These are phyloP conservation scores for Alca torda DNA, from an alignment of 2,797 vertebrate genomes.

Conservation along the genomic window DNA sequence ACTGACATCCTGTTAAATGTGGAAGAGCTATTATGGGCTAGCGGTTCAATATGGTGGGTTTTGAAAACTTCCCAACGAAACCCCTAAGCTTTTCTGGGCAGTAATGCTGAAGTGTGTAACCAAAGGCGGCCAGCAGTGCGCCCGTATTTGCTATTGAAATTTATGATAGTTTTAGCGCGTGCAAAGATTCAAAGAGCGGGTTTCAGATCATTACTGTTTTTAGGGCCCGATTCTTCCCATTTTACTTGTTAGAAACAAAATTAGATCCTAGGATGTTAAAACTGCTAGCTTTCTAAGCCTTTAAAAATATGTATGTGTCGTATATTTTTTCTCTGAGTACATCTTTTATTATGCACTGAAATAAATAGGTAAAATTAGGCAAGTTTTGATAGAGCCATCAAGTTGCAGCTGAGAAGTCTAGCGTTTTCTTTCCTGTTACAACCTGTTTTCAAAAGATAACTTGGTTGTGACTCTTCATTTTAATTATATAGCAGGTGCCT, in stretches of 20 bases:
- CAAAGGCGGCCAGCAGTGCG: background rate
- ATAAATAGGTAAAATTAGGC: constrained; percentile 30
- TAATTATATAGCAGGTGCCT: constrained; percentile 46
- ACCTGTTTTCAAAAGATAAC: constrained; percentile 46
- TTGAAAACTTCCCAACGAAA: constrained; percentile 60
- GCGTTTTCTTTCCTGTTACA: constrained; percentile 38
- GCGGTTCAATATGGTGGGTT: constrained; percentile 61
- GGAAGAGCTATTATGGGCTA: constrained; percentile 55
- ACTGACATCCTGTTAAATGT: constrained; percentile 70
- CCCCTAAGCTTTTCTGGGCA: constrained; percentile 11
- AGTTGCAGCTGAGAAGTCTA: constrained; percentile 15
- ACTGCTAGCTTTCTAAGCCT: background rate
- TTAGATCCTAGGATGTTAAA: constrained; percentile 11
- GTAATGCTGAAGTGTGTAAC: background rate
- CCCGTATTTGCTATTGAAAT: background rate
- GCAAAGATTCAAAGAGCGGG: background rate
- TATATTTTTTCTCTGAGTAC: background rate
- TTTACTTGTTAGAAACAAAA: constrained; percentile 13
- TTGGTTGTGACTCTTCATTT: constrained; percentile 38
- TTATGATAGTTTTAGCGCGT: background rate
- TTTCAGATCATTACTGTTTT: background rate
- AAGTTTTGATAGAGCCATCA: constrained; percentile 13
- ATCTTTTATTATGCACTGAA: background rate
- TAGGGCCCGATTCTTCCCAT: background rate
- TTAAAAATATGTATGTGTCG: background rate